Conservation (phyloP, 2,797 vertebrate species). For the Lepilemur septentrionalis region DNA sequence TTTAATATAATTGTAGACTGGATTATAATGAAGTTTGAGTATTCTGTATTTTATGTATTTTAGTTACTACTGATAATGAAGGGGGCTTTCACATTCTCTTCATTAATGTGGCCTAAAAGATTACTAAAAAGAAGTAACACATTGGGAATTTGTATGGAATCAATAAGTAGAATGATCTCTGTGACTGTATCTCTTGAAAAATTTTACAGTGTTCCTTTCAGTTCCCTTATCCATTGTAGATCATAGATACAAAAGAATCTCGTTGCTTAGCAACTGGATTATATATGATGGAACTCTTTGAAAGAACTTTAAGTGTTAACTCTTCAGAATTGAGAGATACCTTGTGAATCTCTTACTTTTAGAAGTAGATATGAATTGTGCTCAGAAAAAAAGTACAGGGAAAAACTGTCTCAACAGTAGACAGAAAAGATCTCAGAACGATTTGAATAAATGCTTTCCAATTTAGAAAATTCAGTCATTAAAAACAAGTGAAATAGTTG, state of each 20-base stretch:
- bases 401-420: conserved; percentile 24
- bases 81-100: neutral
- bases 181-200: neutral
- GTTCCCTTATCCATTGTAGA: neutral
- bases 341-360: conserved; percentile 40
- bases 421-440: neutral
- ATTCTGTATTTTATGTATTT: conserved; percentile 15
- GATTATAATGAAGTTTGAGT: neutral
- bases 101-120: neutral
- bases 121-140: neutral
- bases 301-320: conserved; percentile 50
- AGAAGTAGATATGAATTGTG: neutral
- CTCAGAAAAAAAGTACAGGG: neutral
- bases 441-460: conserved; percentile 57
- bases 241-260: conserved; percentile 47
- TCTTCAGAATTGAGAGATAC: conserved; percentile 19
- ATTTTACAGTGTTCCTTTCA: conserved; percentile 15
- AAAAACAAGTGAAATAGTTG: conserved; percentile 57
- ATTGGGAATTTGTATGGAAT: neutral
- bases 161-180: neutral
- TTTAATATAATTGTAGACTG: neutral
- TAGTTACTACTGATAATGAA: neutral
- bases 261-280: conserved; percentile 66
- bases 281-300: conserved; percentile 22
- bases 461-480: conserved; percentile 47